A percentile compares a stretch with the other conserved stretches of the same genome.
Conservation (phyloP, 2,113 vertebrate genomes). For the Pithys albifrons region DNA sequence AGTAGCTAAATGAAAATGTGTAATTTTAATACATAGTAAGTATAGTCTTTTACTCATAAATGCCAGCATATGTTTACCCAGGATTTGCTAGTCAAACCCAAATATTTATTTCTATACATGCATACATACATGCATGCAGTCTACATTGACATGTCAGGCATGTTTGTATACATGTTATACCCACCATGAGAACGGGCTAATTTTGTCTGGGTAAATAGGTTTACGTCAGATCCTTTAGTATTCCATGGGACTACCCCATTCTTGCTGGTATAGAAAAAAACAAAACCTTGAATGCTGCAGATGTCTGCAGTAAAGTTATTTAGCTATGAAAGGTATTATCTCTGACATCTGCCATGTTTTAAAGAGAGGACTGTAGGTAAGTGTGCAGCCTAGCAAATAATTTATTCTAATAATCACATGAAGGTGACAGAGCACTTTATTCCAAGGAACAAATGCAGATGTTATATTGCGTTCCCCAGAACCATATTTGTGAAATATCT, state of each 20-base stretch:
- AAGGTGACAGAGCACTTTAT: constrained; percentile 34
- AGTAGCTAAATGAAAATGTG: constrained; percentile 38
- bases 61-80: constrained; percentile 58
- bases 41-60: constrained; percentile 52
- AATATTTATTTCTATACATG: background rate
- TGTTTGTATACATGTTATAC: background rate
- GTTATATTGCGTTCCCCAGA: background rate
- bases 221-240: constrained; percentile 40
- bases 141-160: background rate
- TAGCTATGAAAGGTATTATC: constrained; percentile 9
- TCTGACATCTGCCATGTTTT: constrained; percentile 18
- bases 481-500: background rate
- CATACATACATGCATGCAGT: background rate
- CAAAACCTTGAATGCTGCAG: background rate
- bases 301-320: constrained; percentile 32
- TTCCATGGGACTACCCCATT: constrained; percentile 32
- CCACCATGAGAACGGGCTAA: background rate
- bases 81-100: constrained; percentile 37
- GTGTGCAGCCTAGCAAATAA: background rate
- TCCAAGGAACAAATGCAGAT: background rate
- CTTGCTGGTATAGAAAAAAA: background rate
- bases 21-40: constrained; percentile 60
- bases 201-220: constrained; percentile 1
- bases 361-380: background rate
- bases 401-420: constrained; percentile 3